Percentiles rank a stretch among this genome's conserved stretches.
Evolutionary conservation across 1,140 invertebrate species (phyloP).

Genomic region (Ganaspis sp.): DNA sequence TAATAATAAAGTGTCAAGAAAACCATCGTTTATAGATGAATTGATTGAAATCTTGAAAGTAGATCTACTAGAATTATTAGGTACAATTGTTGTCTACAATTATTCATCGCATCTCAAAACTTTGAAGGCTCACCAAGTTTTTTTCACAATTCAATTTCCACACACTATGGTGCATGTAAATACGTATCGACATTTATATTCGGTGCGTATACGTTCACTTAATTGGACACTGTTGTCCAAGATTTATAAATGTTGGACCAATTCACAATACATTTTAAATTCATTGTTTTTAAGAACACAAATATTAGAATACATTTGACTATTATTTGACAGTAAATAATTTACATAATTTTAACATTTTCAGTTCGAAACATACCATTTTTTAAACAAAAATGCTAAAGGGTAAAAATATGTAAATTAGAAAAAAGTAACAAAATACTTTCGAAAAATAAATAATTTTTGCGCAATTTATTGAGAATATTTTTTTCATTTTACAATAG

Average conservation of each 20-base stretch:
- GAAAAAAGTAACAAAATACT: too few relatives aligned
- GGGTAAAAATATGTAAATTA: too few relatives aligned
- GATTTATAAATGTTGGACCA: background rate
- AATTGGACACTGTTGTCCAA: background rate
- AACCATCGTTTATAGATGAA: background rate
- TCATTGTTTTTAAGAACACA: background rate
- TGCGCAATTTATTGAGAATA: too few relatives aligned
- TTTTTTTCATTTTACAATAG: too few relatives aligned
- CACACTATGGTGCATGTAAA: slow-evolving; percentile 38
- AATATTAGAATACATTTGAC: too few relatives aligned
- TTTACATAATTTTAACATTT: too few relatives aligned
- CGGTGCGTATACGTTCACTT: slow-evolving; percentile 30
- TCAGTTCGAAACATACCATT: too few relatives aligned
- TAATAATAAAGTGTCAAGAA: slow-evolving; percentile 24
- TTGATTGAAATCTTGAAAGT: background rate
- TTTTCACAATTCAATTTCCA: background rate
- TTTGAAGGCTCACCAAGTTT: background rate
- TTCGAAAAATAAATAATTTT: too few relatives aligned
- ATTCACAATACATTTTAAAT: too few relatives aligned
- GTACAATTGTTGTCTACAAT: background rate
- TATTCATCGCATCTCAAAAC: background rate
- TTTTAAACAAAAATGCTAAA: too few relatives aligned
- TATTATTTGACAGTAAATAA: too few relatives aligned
- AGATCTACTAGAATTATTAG: slow-evolving; percentile 28
- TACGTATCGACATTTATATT: slow-evolving; percentile 40